phyloP scores from a whole-genome alignment of 2,888 invertebrate genomes.

The Biston stratarius region DNA sequence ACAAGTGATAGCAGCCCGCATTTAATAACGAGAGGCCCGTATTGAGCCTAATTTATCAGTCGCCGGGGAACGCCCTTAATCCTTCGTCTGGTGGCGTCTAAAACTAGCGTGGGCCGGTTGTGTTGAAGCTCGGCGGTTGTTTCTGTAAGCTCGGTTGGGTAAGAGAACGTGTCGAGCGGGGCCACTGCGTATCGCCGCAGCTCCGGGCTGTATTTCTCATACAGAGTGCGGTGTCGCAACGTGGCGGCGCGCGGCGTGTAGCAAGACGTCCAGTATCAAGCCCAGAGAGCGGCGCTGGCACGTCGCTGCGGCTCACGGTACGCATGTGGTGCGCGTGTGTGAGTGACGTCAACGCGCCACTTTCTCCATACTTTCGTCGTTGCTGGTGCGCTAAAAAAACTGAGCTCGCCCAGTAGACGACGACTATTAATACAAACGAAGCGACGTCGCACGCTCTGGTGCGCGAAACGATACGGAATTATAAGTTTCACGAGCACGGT shows the following conservation, averaged over 20 bases:
- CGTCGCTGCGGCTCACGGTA: conserved; percentile 56
- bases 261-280: conserved; percentile 71
- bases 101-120: conserved; percentile 37
- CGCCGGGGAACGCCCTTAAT: conserved; percentile 61
- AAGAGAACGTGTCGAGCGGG: conserved; percentile 83
- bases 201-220: conserved; percentile 74
- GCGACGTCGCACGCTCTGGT: conserved; percentile 76
- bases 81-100: conserved; percentile 53
- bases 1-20: conserved; percentile 69
- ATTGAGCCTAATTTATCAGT: conserved; percentile 68
- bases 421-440: conserved; percentile 79
- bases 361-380: conserved; percentile 86
- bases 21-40: conserved; percentile 67
- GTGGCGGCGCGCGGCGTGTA: conserved; percentile 60
- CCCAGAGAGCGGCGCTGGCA: conserved; percentile 69
- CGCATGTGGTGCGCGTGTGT: conserved; percentile 77
- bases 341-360: conserved; percentile 84
- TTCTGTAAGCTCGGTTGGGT: conserved; percentile 65
- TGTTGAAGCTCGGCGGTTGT: conserved; percentile 48
- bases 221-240: conserved; percentile 73
- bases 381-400: conserved; percentile 83
- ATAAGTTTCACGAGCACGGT: conserved; percentile 64
- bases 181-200: conserved; percentile 76
- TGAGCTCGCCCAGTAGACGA: conserved; percentile 75
- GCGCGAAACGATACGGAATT: conserved; percentile 77